phyloP scores from a whole-genome alignment of 2,113 vertebrate species.

The Oceanodroma tethys region DNA sequence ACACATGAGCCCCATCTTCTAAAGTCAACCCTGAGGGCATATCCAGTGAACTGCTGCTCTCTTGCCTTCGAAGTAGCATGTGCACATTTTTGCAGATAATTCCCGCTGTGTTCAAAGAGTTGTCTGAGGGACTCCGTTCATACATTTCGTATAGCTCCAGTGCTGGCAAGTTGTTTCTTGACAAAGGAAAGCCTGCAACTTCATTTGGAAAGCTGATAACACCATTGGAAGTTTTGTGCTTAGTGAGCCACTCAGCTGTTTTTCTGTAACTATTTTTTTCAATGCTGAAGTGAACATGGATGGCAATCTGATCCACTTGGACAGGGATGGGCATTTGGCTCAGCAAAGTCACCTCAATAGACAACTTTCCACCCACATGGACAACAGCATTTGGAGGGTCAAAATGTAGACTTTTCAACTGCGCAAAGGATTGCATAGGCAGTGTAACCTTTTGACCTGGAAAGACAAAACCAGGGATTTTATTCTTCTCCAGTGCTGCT shows the following conservation, averaged over 20 bases:
- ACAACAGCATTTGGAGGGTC: slow-evolving; percentile 84
- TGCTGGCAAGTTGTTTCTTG: slow-evolving; percentile 49
- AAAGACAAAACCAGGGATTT: neutral
- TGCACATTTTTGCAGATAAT: slow-evolving; percentile 94
- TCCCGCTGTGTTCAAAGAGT: slow-evolving; percentile 82
- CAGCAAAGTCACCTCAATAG: slow-evolving; percentile 83
- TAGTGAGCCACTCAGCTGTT: slow-evolving; percentile 78
- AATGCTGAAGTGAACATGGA: slow-evolving; percentile 85
- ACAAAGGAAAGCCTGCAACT: neutral
- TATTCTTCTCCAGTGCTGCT: neutral
- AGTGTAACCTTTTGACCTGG: slow-evolving; percentile 80
- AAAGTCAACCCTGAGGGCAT: slow-evolving; percentile 66
- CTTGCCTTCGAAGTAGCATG: slow-evolving; percentile 85
- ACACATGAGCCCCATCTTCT: slow-evolving; percentile 83
- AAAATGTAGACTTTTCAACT: slow-evolving; percentile 85
- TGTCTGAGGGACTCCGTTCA: slow-evolving; percentile 89
- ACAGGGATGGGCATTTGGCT: slow-evolving; percentile 90
- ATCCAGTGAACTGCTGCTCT: slow-evolving; percentile 79
- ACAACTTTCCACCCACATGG: slow-evolving; percentile 85
- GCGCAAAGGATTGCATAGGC: slow-evolving; percentile 86
- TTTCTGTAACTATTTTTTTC: slow-evolving; percentile 85
- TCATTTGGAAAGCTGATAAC: slow-evolving; percentile 77
- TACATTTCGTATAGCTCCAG: slow-evolving; percentile 87
- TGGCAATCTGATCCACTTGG: slow-evolving; percentile 81
- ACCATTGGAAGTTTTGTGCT: slow-evolving; percentile 77